Conservation (phyloP, 2,888 invertebrate genomes). For the Zonitis immaculata region DNA sequence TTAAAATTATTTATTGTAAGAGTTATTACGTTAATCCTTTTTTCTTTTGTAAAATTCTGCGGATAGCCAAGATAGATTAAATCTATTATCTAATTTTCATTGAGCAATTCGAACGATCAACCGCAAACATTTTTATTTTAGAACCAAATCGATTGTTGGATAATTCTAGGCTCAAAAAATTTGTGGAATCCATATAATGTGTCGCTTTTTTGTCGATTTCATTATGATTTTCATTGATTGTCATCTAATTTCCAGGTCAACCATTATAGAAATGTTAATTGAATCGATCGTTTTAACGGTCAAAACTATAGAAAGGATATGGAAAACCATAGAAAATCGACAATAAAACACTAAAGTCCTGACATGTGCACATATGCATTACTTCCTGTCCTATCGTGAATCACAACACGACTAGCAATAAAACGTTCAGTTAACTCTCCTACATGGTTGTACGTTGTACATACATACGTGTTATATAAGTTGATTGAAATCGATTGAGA, state of each 20-base stretch:
- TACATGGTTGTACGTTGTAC: too few relatives aligned
- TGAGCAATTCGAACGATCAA: neutral
- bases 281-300: too few relatives aligned
- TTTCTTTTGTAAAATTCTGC: conserved; percentile 10
- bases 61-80: conserved; percentile 8
- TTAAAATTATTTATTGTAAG: neutral
- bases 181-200: too few relatives aligned
- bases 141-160: too few relatives aligned
- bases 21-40: neutral
- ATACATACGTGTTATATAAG: neutral
- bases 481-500: conserved; percentile 1
- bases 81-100: conserved; percentile 8
- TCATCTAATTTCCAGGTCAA: too few relatives aligned
- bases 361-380: conserved; percentile 14
- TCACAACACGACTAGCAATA: conserved; percentile 11
- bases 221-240: too few relatives aligned
- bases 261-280: too few relatives aligned
- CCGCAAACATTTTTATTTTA: neutral
- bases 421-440: conserved; percentile 13
- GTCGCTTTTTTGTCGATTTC: too few relatives aligned
- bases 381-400: conserved; percentile 17
- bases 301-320: neutral
- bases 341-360: neutral
- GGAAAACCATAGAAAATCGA: neutral
- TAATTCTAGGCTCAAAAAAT: too few relatives aligned